Conservation (phyloP, 2,113 vertebrate genomes). For the Anoura caudifer region DNA sequence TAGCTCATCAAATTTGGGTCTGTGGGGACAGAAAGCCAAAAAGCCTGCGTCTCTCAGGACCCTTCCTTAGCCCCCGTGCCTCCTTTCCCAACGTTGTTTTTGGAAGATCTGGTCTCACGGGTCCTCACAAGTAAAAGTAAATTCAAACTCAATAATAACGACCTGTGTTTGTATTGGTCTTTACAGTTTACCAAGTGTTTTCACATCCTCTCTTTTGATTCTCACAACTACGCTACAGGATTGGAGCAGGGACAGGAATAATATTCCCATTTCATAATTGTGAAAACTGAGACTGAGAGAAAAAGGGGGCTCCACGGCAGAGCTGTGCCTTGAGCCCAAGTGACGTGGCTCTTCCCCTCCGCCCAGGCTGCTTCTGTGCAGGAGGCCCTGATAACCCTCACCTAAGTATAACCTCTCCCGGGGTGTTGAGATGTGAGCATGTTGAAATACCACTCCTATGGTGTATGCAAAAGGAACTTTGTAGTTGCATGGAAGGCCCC, state of each 20-base stretch:
- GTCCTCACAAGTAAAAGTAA: slow-evolving; percentile 24
- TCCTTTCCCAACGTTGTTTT: neutral
- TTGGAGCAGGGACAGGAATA: neutral
- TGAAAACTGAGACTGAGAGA: neutral
- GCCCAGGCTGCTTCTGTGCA: neutral
- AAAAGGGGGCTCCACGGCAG: neutral
- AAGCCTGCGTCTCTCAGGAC: slow-evolving; percentile 36
- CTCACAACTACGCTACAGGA: neutral
- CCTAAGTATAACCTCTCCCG: neutral
- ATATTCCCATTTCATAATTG: neutral
- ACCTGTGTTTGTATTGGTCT: slow-evolving; percentile 1
- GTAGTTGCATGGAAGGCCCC: neutral
- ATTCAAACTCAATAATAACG: slow-evolving; percentile 9
- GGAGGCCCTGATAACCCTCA: neutral
- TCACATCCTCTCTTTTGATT: slow-evolving; percentile 14
- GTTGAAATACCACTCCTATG: neutral
- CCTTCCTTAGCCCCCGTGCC: neutral
- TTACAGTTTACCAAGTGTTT: slow-evolving; percentile 1
- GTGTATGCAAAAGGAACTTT: neutral
- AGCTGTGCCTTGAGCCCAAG: neutral
- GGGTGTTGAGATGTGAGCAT: neutral
- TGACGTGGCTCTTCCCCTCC: neutral
- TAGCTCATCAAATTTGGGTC: slow-evolving; percentile 59
- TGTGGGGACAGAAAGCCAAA: slow-evolving; percentile 44
- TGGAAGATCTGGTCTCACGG: neutral